Conservation (phyloP, 2,797 vertebrate genomes). For the Diplodus sargus region DNA sequence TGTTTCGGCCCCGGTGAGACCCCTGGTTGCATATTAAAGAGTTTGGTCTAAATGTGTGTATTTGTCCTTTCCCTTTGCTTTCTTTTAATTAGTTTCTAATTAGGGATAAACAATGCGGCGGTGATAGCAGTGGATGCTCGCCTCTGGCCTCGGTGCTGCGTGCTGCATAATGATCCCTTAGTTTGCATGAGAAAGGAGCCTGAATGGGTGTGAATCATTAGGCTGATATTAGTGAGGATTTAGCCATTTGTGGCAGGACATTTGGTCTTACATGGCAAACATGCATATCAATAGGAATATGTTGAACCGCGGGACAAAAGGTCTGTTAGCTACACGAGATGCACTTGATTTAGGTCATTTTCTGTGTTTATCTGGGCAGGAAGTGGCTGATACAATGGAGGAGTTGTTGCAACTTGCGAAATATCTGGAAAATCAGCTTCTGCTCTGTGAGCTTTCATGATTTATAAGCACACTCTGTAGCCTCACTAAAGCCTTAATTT, state of each 20-base stretch:
- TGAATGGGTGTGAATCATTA: conserved; percentile 70
- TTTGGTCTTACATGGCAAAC: conserved; percentile 52
- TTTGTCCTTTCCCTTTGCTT: conserved; percentile 77
- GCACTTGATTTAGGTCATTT: conserved; percentile 10
- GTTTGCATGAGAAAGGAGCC: conserved; percentile 82
- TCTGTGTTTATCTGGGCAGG: conserved; percentile 24
- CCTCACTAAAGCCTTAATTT: background rate
- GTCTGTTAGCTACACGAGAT: conserved; percentile 25
- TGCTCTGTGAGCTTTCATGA: conserved; percentile 1
- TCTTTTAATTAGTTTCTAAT: conserved; percentile 85
- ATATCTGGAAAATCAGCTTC: conserved; percentile 6
- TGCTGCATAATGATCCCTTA: conserved; percentile 75
- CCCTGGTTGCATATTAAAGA: conserved; percentile 73
- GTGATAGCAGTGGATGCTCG: conserved; percentile 63
- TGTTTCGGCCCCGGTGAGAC: conserved; percentile 60
- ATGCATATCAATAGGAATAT: conserved; percentile 31
- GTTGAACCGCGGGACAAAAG: conserved; percentile 20
- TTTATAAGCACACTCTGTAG: background rate
- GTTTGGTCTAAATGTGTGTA: conserved; percentile 63
- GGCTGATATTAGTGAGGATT: conserved; percentile 68
- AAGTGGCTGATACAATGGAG: conserved; percentile 19
- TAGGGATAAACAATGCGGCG: conserved; percentile 76
- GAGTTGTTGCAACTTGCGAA: background rate
- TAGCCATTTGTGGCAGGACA: conserved; percentile 69
- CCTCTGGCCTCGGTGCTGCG: conserved; percentile 57